A percentile compares a stretch with the other conserved stretches of the same genome.
These are phyloP conservation scores for Clinocottus analis DNA, from an alignment of 2,113 vertebrate species.

Conservation along the genomic window DNA sequence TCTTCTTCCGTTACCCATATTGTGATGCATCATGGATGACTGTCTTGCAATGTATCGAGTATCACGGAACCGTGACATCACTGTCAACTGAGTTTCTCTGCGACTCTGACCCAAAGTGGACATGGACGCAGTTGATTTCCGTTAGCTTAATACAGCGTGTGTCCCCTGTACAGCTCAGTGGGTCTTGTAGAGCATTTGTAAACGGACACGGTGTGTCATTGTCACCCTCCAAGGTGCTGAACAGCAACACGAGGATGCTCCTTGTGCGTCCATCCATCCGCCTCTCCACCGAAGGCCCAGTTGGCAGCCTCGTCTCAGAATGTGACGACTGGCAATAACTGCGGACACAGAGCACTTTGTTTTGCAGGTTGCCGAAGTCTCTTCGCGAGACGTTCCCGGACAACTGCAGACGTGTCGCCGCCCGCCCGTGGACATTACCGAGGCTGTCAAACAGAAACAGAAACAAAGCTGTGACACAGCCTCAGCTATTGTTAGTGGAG, in stretches of 20 bases:
- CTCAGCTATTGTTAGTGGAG: neutral
- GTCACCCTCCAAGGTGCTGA: neutral
- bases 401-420: neutral
- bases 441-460: neutral
- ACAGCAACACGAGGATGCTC: neutral
- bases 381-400: neutral
- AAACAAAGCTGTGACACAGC: neutral
- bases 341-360: neutral
- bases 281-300: neutral
- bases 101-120: neutral
- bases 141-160: neutral
- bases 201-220: neutral
- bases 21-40: neutral
- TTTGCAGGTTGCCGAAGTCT: neutral
- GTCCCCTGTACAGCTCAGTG: neutral
- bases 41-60: neutral
- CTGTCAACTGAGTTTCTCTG: neutral
- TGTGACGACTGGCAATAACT: neutral
- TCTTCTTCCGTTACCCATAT: neutral
- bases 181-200: neutral
- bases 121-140: neutral
- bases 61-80: neutral
- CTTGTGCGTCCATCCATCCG: neutral
- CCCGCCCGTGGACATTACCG: neutral
- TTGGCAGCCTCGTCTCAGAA: neutral